These are phyloP conservation scores for Eclectus roratus DNA, from an alignment of 2,113 vertebrate species.

Conservation along the genomic window DNA sequence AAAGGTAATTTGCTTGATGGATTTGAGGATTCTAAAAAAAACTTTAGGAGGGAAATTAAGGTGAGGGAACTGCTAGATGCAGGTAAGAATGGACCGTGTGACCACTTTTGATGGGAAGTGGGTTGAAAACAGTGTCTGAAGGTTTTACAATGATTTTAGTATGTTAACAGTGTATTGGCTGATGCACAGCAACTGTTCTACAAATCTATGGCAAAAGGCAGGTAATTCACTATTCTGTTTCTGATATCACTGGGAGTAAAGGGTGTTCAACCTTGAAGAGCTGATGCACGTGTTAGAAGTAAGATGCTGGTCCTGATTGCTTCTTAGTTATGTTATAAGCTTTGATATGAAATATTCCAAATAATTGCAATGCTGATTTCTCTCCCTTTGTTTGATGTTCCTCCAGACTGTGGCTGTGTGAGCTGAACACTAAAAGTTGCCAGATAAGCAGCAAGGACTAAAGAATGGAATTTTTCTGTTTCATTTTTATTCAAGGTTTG, in stretches of 20 bases:
- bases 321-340: background rate
- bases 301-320: background rate
- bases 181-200: background rate
- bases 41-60: background rate
- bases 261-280: background rate
- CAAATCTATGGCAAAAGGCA: background rate
- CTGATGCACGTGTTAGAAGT: background rate
- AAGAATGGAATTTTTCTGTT: background rate
- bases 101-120: background rate
- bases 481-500: slow-evolving; percentile 31
- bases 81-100: background rate
- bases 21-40: background rate
- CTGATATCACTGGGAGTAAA: background rate
- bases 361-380: background rate
- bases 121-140: background rate
- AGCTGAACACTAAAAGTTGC: background rate
- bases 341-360: background rate
- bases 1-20: background rate
- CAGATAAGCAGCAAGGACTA: background rate
- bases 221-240: background rate
- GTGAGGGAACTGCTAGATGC: background rate
- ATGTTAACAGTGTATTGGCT: background rate
- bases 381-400: background rate
- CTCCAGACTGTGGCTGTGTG: background rate
- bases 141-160: background rate